A percentile compares a stretch with the other conserved stretches of the same genome.
Evolutionary conservation across 30 jellyfish, hydroid and myxozoan species (phyloP).

Genomic region (Calvadosia cruxmelitensis): DNA sequence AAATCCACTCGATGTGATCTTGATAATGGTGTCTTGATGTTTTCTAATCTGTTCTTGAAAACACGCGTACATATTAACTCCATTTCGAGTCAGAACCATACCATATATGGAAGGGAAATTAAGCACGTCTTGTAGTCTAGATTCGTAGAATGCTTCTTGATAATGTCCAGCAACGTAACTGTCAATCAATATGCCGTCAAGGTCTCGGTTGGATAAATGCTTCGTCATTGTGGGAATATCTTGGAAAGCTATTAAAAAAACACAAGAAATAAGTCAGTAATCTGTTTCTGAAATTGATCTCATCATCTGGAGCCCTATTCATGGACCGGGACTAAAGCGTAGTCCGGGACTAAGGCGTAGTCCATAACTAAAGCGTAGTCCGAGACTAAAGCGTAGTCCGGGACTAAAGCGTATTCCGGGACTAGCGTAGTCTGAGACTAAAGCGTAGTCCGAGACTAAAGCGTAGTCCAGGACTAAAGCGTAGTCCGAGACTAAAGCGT

Average conservation of each 20-base stretch:
- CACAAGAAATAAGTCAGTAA: too few relatives aligned
- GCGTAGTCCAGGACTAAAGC: too few relatives aligned
- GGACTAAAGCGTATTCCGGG: too few relatives aligned
- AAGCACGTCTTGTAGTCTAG: conserved; percentile 20
- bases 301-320: too few relatives aligned
- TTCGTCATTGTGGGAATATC: conserved; percentile 1
- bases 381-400: too few relatives aligned
- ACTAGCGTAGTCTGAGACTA: too few relatives aligned
- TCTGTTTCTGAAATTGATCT: too few relatives aligned
- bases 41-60: conserved; percentile 14
- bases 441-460: too few relatives aligned
- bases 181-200: conserved; percentile 37
- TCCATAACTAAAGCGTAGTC: too few relatives aligned
- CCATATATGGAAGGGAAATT: conserved; percentile 40
- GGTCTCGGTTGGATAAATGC: conserved; percentile 7
- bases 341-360: too few relatives aligned
- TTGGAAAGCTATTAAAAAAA: not conserved
- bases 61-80: conserved; percentile 26
- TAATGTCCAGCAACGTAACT: conserved; percentile 44
- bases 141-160: conserved; percentile 26
- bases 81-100: conserved; percentile 22
- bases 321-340: too few relatives aligned
- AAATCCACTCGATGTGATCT: conserved; percentile 15
- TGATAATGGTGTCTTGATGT: conserved; percentile 12
- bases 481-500: too few relatives aligned